phyloP scores from a whole-genome alignment of 2,113 vertebrate genomes.

The Perognathus longimembris region DNA sequence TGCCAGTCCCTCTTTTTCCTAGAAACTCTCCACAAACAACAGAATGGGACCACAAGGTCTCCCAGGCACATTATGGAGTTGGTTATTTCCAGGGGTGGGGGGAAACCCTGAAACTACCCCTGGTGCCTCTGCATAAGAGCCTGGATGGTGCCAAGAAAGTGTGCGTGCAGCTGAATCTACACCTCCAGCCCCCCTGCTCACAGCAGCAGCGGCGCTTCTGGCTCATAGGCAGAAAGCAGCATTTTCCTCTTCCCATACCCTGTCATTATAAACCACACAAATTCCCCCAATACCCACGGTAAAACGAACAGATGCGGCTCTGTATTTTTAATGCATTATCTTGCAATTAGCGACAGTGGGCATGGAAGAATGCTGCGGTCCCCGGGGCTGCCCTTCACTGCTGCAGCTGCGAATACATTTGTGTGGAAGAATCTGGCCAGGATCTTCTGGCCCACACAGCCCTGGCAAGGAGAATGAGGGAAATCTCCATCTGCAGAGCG shows the following conservation, averaged over 20 bases:
- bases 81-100: slow-evolving; percentile 35
- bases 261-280: slow-evolving; percentile 38
- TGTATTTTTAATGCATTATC: slow-evolving; percentile 72
- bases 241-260: slow-evolving; percentile 20
- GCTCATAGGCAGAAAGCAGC: not conserved
- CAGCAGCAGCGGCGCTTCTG: slow-evolving; percentile 28
- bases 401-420: slow-evolving; percentile 46
- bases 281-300: not conserved
- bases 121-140: not conserved
- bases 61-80: not conserved
- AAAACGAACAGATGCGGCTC: slow-evolving; percentile 30
- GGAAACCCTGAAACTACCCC: not conserved
- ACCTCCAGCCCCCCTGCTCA: not conserved
- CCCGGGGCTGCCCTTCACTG: not conserved
- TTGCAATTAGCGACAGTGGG: slow-evolving; percentile 59
- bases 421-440: not conserved
- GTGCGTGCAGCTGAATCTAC: not conserved
- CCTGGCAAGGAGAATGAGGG: not conserved
- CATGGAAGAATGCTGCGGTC: not conserved
- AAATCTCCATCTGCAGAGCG: not conserved
- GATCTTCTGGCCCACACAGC: not conserved
- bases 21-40: not conserved
- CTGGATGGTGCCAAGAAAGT: slow-evolving; percentile 50
- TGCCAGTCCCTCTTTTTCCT: not conserved
- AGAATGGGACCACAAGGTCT: not conserved